A percentile compares a stretch with the other conserved stretches of the same genome.
These are phyloP conservation scores for Cheilosia vulpina DNA, from an alignment of 2,888 invertebrate species.

Conservation along the genomic window DNA sequence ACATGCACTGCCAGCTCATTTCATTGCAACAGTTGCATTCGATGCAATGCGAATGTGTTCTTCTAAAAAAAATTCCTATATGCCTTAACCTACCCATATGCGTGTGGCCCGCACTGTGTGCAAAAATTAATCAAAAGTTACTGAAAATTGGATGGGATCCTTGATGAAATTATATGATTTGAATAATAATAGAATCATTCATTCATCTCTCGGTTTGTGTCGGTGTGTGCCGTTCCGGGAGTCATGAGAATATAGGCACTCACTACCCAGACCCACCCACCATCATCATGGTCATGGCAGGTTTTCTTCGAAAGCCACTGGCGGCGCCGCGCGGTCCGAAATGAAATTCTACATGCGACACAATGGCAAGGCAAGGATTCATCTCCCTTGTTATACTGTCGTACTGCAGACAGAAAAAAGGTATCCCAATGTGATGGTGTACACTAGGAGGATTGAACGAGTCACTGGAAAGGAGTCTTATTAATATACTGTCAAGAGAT, in stretches of 20 bases:
- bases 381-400: constrained; percentile 5
- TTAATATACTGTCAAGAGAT: constrained; percentile 73
- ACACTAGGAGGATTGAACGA: constrained; percentile 26
- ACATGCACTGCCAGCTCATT: too few species aligned
- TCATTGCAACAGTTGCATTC: too few species aligned
- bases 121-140: constrained; percentile 74
- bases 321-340: constrained; percentile 9
- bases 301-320: neutral
- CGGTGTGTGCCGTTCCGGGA: constrained; percentile 26
- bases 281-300: constrained; percentile 6
- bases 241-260: constrained; percentile 31
- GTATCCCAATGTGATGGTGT: constrained; percentile 26
- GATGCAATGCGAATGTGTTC: too few species aligned
- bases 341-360: constrained; percentile 41
- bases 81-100: neutral
- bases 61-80: too few species aligned
- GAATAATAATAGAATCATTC: constrained; percentile 83
- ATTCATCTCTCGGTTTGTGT: constrained; percentile 76
- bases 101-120: constrained; percentile 22
- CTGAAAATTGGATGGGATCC: constrained; percentile 74
- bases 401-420: neutral
- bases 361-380: constrained; percentile 60
- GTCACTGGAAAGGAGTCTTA: constrained; percentile 57
- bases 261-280: constrained; percentile 3
- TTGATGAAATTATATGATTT: constrained; percentile 82